Conservation (phyloP, 2,113 vertebrate species). For the Ophiodon elongatus region DNA sequence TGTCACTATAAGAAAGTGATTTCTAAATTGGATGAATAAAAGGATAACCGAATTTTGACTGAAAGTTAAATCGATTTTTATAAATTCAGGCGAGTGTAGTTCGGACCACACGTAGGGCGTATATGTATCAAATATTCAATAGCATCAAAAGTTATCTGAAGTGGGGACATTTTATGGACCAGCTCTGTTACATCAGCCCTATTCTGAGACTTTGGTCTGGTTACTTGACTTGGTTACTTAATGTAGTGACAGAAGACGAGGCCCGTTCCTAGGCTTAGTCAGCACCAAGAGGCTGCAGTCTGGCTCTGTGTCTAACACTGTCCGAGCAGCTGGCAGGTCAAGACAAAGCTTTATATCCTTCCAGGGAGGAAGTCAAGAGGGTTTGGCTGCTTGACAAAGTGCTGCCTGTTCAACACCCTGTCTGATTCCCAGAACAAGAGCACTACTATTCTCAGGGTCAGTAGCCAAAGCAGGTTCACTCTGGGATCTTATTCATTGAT, state of each 20-base stretch:
- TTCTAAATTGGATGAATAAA: not conserved
- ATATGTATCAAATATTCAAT: not conserved
- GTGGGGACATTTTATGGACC: not conserved
- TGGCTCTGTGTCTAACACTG: conserved; percentile 17
- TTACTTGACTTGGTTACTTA: conserved; percentile 14
- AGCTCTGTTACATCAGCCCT: conserved; percentile 28
- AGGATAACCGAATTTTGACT: not conserved
- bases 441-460: not conserved
- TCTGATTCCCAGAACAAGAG: conserved; percentile 26
- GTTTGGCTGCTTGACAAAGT: conserved; percentile 29
- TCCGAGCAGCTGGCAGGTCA: conserved; percentile 49
- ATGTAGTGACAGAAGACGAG: conserved; percentile 35
- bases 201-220: conserved; percentile 38
- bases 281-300: conserved; percentile 44
- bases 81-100: not conserved
- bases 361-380: conserved; percentile 21
- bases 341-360: conserved; percentile 59
- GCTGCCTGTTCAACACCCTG: conserved; percentile 12
- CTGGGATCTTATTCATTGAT: conserved; percentile 1
- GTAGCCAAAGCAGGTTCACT: not conserved
- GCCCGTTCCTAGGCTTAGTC: conserved; percentile 49
- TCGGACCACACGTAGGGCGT: not conserved
- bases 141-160: not conserved
- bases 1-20: not conserved
- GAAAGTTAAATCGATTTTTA: not conserved